These are phyloP conservation scores for Pristionchus entomophagus DNA, from an alignment of 2,888 invertebrate genomes.

Conservation along the genomic window DNA sequence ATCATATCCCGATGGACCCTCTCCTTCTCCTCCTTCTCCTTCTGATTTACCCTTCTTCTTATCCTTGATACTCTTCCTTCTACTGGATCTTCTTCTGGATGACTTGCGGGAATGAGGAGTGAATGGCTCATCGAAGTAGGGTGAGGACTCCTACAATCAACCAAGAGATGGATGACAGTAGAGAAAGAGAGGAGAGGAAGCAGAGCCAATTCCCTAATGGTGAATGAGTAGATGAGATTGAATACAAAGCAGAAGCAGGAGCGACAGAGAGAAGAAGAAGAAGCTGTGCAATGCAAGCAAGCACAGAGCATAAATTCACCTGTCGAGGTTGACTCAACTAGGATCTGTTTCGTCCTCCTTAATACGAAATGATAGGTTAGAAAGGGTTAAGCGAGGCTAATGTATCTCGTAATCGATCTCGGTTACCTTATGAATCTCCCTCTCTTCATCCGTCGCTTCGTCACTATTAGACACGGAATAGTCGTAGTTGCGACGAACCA, in stretches of 20 bases:
- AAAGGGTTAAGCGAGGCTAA: neutral
- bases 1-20: constrained; percentile 19
- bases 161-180: constrained; percentile 41
- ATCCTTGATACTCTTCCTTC: neutral
- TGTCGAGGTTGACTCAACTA: constrained; percentile 17
- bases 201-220: neutral
- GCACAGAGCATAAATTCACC: neutral
- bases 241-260: constrained; percentile 18
- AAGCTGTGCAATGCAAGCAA: constrained; percentile 5
- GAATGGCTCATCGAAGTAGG: constrained; percentile 60
- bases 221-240: neutral
- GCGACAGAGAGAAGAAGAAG: neutral
- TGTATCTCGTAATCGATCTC: neutral
- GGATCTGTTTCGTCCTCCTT: constrained; percentile 17
- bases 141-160: no score
- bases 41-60: constrained; percentile 27
- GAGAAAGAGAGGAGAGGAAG: neutral
- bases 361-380: constrained; percentile 8
- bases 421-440: constrained; percentile 55
- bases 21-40: neutral
- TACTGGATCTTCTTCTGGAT: constrained; percentile 24
- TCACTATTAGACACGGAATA: constrained; percentile 64
- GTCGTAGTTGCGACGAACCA: constrained; percentile 67
- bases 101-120: neutral
- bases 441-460: constrained; percentile 54